Base-by-base conservation (phyloP, 2,888 invertebrate genomes). In the Pasiphila rectangulata region DNA sequence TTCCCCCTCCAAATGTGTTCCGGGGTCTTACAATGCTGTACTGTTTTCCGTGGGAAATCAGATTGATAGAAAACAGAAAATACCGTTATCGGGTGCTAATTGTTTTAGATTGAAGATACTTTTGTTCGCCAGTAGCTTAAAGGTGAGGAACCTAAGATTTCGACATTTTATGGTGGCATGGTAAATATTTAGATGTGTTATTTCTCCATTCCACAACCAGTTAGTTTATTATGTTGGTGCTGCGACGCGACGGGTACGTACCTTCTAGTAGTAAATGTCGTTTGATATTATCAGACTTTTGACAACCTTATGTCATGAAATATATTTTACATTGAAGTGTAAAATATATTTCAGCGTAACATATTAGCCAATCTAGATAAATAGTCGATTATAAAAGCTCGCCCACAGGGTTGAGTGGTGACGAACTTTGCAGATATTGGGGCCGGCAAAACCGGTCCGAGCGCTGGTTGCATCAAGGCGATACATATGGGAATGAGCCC, bases 11-110 rank as follows among this genome's bases (percentile, higher is more conserved):
- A 66, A 64, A 59, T 59, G 53, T 64, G 59, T 63, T 54, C 56
- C 59, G 59, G 57, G 46, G 57, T 59, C 16, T 61, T 63, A 70
- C 74, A 78, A 73, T 75, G 64, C 64, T 54, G 53, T 63, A 61
- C 57, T 62, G 63, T 69, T 70, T 41, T 78, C 75, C 81, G 79
- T 83, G 83, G 73, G 83, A 83, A 83, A 64, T 68, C 38, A 66
- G 64, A 72, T 64, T 63, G 55, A 57, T 62, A 57, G 55, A 56
- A 65, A 61, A 49, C 39, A 37, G 30, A 37, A 24, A 44, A 55
- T 63, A 59, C 54, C 54, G 51, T 56, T 54, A 47, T 39, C 42
- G 46, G 39, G 50, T 54, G 54, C 30, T 57, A 60, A 54, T 39
- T 41, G 47, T 45, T 48, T 52, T 46, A 40, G 37, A 47, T 36